Evolutionary conservation across 1,140 invertebrate species (phyloP).

Genomic region (Akabosia matsudoensis): DNA sequence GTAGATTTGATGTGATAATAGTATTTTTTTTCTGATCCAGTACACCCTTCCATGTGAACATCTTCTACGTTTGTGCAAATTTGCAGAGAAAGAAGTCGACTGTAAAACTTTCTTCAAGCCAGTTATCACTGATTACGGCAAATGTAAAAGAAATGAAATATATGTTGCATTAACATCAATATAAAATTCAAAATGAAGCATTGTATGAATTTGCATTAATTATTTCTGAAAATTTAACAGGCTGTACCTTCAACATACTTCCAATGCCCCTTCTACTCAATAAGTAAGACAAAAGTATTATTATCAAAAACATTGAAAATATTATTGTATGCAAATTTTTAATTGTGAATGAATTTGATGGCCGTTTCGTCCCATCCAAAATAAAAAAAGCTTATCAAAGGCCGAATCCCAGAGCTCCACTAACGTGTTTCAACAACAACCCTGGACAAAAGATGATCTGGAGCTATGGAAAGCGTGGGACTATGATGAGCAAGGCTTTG

Average conservation of each 20-base stretch:
- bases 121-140: conserved; percentile 31
- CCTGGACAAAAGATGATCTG: background rate
- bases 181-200: background rate
- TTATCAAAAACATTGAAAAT: too few species aligned
- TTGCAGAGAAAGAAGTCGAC: background rate
- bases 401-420: background rate
- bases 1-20: background rate
- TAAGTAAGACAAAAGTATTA: too few species aligned
- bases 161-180: too few species aligned
- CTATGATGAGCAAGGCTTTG: background rate
- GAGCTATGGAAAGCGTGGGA: conserved; percentile 26
- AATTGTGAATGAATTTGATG: too few species aligned
- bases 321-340: too few species aligned
- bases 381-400: background rate
- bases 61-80: conserved; percentile 23
- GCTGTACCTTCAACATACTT: conserved; percentile 35
- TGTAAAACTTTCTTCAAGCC: conserved; percentile 28
- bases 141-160: conserved; percentile 7
- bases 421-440: too few species aligned
- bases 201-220: too few species aligned
- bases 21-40: background rate
- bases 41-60: conserved; percentile 30
- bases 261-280: conserved; percentile 3
- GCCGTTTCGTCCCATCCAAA: background rate
- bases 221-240: too few species aligned